Evolutionary conservation across 2,888 invertebrate genomes (phyloP).

Genomic region (Conomelus anceps): DNA sequence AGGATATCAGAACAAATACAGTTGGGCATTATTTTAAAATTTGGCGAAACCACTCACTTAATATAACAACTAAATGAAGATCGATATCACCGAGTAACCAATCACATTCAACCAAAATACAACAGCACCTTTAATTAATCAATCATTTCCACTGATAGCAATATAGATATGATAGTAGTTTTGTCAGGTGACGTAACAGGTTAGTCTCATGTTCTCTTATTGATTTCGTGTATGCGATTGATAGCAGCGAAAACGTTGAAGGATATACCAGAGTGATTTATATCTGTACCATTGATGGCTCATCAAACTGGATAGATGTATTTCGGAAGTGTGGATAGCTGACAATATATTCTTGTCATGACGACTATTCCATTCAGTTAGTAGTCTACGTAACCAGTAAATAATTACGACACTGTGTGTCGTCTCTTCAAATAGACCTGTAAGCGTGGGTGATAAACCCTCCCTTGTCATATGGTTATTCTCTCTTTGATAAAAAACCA

Average conservation of each 20-base stretch:
- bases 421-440: neutral
- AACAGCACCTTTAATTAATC: too few species aligned
- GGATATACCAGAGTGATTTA: neutral
- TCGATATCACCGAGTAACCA: too few species aligned
- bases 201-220: neutral
- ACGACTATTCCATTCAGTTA: neutral
- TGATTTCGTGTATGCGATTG: neutral
- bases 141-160: neutral
- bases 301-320: neutral
- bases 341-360: neutral
- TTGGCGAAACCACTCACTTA: too few species aligned
- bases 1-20: too few species aligned
- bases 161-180: neutral
- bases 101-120: too few species aligned
- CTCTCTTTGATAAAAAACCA: neutral
- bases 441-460: neutral
- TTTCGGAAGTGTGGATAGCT: neutral
- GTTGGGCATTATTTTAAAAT: too few species aligned
- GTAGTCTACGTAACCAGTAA: neutral
- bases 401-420: neutral
- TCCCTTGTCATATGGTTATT: neutral
- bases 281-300: neutral
- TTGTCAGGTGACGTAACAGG: neutral
- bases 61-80: too few species aligned
- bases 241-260: neutral